phyloP scores from a whole-genome alignment of 2,888 invertebrate genomes.

The Sycophila texana region DNA sequence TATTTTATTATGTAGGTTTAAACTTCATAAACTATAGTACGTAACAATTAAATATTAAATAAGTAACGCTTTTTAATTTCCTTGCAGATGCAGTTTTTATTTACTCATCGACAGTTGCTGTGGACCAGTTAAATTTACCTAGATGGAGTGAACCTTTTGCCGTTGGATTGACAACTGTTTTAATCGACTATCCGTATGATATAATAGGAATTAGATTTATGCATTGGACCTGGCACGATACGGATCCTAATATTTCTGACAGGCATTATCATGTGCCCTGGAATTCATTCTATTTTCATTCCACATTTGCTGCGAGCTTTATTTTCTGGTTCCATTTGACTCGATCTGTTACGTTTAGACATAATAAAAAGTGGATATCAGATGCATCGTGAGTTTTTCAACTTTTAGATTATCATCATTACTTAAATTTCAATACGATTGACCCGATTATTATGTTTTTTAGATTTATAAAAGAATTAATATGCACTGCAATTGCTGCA shows the following conservation, averaged over 20 bases:
- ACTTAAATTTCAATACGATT: background rate
- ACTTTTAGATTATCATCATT: background rate
- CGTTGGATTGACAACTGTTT: constrained; percentile 83
- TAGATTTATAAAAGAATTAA: constrained; percentile 78
- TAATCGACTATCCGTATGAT: constrained; percentile 88
- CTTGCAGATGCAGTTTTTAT: constrained; percentile 80
- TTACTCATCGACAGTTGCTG: constrained; percentile 80
- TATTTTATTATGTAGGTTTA: constrained; percentile 81
- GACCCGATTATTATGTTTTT: constrained; percentile 51
- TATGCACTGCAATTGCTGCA: constrained; percentile 79
- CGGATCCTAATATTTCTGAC: constrained; percentile 83
- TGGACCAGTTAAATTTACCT: constrained; percentile 78
- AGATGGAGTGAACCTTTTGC: constrained; percentile 80
- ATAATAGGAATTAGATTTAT: constrained; percentile 86
- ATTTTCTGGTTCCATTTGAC: constrained; percentile 82
- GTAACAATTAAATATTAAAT: background rate
- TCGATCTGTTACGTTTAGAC: constrained; percentile 78
- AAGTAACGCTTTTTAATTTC: background rate
- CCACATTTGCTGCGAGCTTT: constrained; percentile 85
- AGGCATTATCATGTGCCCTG: constrained; percentile 90
- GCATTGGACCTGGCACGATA: constrained; percentile 91
- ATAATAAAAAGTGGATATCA: constrained; percentile 78
- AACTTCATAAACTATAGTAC: background rate
- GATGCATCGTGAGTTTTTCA: constrained; percentile 51
- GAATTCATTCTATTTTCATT: constrained; percentile 90